Evolutionary conservation across 2,113 vertebrate genomes (phyloP), one percentile per base, ranked within the genome.

Genomic region (Synodontis membranacea): DNA sequence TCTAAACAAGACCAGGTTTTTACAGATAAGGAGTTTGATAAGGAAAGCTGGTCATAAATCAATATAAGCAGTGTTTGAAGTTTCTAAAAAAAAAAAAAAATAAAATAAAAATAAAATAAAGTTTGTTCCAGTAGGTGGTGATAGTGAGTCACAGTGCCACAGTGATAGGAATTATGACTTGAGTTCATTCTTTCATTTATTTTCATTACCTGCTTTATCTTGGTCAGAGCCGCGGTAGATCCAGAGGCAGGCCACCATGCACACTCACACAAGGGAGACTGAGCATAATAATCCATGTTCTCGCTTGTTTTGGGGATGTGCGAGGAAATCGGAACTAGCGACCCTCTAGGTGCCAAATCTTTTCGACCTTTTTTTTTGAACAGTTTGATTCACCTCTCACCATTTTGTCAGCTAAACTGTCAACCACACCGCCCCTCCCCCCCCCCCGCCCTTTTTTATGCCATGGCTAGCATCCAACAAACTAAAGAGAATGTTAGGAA

Each of bases 101-200:
- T n/a, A n/a, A n/a, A n/a, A n/a, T n/a, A n/a, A n/a, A n/a, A n/a
- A n/a, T n/a, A n/a, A n/a, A n/a, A n/a, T n/a, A 70, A 37, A 15
- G 31, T 85, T 58, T 79, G 34, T 37, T 78, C 54, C 44, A 85
- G 25, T 15, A 66, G 82, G 46, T 83, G 34, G 82, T 54, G 17
- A 46, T 31, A 28, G 34, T 84, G 34, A 56, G 28, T 84, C 25
- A 54, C 34, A 54, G 42, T 31, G 25, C 23, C 11, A 46, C 8
- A 4, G 10, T 42, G 37, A 44, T 25, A 3, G 3, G 21, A 42
- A 42, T 72, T 42, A 25, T 23, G 37, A 25, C 19, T 42, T 21
- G n/a, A 70, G 21, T 39, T 37, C 15, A 70, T 70, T 70, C 15
- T n/a, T n/a, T 31, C 60, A 50, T 50, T 50, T 12, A 52, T 52